Base-by-base conservation (phyloP, 30 jellyfish, hydroid and myxozoan genomes). In the Aurelia sp. region DNA sequence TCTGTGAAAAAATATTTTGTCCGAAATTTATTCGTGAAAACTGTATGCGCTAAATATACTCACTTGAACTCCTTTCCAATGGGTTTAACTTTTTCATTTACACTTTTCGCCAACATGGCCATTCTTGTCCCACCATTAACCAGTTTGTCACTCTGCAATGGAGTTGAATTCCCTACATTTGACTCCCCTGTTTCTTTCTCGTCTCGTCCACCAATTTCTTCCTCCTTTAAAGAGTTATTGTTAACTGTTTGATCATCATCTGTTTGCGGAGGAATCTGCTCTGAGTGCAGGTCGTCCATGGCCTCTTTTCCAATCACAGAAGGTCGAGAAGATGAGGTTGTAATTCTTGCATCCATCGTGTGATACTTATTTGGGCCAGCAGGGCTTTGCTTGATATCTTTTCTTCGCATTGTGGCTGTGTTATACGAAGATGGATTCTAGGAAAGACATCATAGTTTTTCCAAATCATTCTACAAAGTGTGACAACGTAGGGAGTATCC, bases 391-490 rank as follows among this genome's bases (percentile, higher is more conserved):
- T 62, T 58, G 48, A 37, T 73, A 3, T 76, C 73, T 60, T 78
- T 87, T 66, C 72, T 67, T 71, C 74, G 69, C 73, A 87, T 67
- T 0, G 96, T 87, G 37, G 87, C 87, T 3, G 96, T 87, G 62
- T 78, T 67, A 55, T 64, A 71, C 17, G 83, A 51, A 13, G 96
- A 76, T n/a, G 96, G 96, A 30, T 87, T 55, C 96, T 87, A 61
- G 22, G 55, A 50, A 41, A 20, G 13, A 44, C 50, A 37, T 0
- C 11, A 37, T 7, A 37, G 50, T 2, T 37, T 0, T 37, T 9
- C 4, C 0, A 0, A 37, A 1, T 37, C 33, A 37, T 0, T 37
- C 50, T 37, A 37, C 10, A 37, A 0, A 27, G 33, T 27, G 33
- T 27, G 2, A 27, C 33, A 27, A 27, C 1, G 33, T 0, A 27